Evolutionary conservation across 2,797 vertebrate genomes (phyloP).

Genomic region (Scomberomorus guttatus): DNA sequence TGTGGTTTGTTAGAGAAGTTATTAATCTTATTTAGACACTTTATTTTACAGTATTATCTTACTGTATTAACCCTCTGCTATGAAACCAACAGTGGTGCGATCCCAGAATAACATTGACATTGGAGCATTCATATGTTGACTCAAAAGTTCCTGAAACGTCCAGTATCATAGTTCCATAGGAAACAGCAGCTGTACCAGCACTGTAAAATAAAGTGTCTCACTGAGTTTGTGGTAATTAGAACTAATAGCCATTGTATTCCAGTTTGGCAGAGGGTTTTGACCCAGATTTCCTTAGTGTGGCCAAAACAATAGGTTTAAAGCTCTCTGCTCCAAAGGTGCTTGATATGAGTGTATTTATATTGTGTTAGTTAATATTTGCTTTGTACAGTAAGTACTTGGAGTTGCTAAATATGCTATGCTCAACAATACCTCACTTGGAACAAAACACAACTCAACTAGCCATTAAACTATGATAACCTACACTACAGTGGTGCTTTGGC

Average conservation of each 20-base stretch:
- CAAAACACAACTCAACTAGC: conserved; percentile 84
- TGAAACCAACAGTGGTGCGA: conserved; percentile 41
- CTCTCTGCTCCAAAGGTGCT: conserved; percentile 80
- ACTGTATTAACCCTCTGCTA: conserved; percentile 42
- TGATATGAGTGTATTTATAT: conserved; percentile 78
- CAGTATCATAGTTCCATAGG: conserved; percentile 47
- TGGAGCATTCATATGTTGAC: conserved; percentile 20
- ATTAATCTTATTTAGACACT: conserved; percentile 76
- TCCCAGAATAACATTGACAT: conserved; percentile 21
- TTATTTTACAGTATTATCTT: conserved; percentile 74
- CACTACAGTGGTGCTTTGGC: conserved; percentile 85
- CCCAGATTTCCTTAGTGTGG: conserved; percentile 68
- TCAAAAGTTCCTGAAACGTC: conserved; percentile 60
- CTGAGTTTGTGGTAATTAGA: conserved; percentile 71
- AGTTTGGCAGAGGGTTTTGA: conserved; percentile 68
- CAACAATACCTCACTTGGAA: conserved; percentile 91
- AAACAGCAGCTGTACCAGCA: conserved; percentile 48
- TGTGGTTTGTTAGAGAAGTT: conserved; percentile 74
- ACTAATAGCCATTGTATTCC: conserved; percentile 70
- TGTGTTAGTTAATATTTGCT: conserved; percentile 77
- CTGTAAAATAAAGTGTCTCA: conserved; percentile 80
- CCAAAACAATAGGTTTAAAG: conserved; percentile 69
- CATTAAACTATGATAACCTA: conserved; percentile 80
- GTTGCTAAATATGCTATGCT: conserved; percentile 79
- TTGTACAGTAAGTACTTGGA: conserved; percentile 79